Base-by-base conservation (phyloP, 2,113 vertebrate species). In the Sebastes fasciatus region DNA sequence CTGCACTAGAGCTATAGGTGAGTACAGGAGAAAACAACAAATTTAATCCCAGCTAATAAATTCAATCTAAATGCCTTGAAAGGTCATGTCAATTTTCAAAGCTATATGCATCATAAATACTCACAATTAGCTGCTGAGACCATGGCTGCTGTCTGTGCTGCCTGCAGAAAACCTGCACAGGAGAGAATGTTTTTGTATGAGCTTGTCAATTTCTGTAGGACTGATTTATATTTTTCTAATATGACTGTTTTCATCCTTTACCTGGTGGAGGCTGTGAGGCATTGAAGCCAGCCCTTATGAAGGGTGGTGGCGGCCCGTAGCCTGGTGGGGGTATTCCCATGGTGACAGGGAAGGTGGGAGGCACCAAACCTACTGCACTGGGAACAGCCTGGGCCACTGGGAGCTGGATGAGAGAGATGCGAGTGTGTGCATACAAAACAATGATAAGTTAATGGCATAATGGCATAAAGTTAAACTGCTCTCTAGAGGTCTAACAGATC, bases 271-370 rank as follows among this genome's bases (percentile, higher is more conserved):
- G 98, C 34, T 99, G 98, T 11, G 97, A 95, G 85, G 98, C 95
- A 85, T 99, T 99, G 90, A 99, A 99, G 76, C 96, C 94, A 0
- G 98, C 96, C 77, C 97, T 94, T 55, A 96, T 86, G 88, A 99
- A 97, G 55, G 98, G 98, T 68, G 98, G 98, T 13, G 97, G 98
- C 8, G 97, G 98, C 73, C 97, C 97, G 51, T 96, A 99, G 65
- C 98, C 98, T 83, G 98, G 98, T 77, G 98, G 98, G 54, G 98
- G 98, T 81, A 99, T 97, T 1, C 97, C 86, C 98, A 99, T 99
- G 16, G 96, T 95, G 82, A 99, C 97, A 5, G 97, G 97, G 93
- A 97, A 99, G 0, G 96, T 83, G 69, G 98, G 98, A 40, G 98
- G 98, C 58, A 98, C 97, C 94, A 99, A 95, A 86, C 97, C 96